Evolutionary conservation across 2,797 vertebrate species (phyloP).

Genomic region (Dallia pectoralis): DNA sequence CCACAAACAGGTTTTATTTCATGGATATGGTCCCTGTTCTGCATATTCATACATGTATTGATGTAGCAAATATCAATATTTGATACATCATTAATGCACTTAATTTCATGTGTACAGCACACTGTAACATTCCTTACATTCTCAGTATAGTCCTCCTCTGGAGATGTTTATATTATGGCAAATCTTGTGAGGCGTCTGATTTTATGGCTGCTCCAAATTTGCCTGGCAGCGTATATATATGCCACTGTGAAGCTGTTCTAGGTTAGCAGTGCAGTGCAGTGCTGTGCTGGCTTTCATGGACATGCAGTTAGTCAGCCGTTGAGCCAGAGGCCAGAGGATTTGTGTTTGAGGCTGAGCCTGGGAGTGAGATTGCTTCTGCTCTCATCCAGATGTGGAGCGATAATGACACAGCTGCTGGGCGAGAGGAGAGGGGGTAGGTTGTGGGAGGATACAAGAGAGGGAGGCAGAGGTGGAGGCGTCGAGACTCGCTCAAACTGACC

Average conservation of each 20-base stretch:
- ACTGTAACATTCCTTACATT: not conserved
- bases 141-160: not conserved
- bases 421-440: conserved; percentile 9
- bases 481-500: conserved; percentile 6
- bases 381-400: conserved; percentile 55
- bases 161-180: not conserved
- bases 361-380: conserved; percentile 58
- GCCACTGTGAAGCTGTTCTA: not conserved
- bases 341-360: conserved; percentile 26
- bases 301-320: conserved; percentile 5
- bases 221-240: not conserved
- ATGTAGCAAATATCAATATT: conserved; percentile 62
- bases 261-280: not conserved
- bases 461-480: not conserved
- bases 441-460: not conserved
- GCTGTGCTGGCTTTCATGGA: not conserved
- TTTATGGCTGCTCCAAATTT: not conserved
- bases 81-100: conserved; percentile 34
- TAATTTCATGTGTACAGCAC: too few species aligned
- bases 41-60: conserved; percentile 49
- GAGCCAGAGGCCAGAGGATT: not conserved
- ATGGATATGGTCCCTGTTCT: conserved; percentile 21
- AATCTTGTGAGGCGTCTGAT: not conserved
- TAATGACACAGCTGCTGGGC: conserved; percentile 55
- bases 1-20: conserved; percentile 30